Conservation (phyloP, 2,797 vertebrate genomes). For the Bovichtus diacanthus region DNA sequence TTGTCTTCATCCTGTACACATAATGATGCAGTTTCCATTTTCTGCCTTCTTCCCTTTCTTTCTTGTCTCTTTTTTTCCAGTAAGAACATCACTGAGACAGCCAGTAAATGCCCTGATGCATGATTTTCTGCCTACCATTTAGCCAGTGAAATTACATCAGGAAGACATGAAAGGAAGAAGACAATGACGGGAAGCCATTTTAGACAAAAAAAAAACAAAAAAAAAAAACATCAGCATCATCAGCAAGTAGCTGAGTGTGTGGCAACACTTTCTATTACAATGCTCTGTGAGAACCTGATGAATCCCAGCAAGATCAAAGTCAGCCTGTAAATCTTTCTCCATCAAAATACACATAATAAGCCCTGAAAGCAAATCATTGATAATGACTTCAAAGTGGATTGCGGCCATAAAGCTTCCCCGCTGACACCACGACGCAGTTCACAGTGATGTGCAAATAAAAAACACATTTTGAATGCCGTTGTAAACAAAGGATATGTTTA, state of each 20-base stretch:
- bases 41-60: constrained; percentile 19
- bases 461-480: constrained; percentile 36
- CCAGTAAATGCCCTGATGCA: constrained; percentile 29
- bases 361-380: constrained; percentile 70
- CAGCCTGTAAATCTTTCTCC: constrained; percentile 59
- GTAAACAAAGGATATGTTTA: constrained; percentile 44
- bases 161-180: constrained; percentile 53
- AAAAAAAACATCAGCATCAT: constrained; percentile 51
- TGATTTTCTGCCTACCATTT: constrained; percentile 34
- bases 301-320: constrained; percentile 69
- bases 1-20: constrained; percentile 26
- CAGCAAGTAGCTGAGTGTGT: constrained; percentile 30
- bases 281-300: constrained; percentile 66
- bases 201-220: constrained; percentile 30
- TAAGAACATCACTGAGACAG: constrained; percentile 33
- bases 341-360: constrained; percentile 71
- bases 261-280: constrained; percentile 59
- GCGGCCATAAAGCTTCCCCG: constrained; percentile 53
- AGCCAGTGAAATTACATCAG: constrained; percentile 53
- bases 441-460: constrained; percentile 47
- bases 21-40: constrained; percentile 20
- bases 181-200: constrained; percentile 61
- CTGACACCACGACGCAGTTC: constrained; percentile 60
- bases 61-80: constrained; percentile 18
- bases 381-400: constrained; percentile 66